Evolutionary conservation across 2,113 vertebrate species (phyloP).

Genomic region (Ifrita kowaldi): DNA sequence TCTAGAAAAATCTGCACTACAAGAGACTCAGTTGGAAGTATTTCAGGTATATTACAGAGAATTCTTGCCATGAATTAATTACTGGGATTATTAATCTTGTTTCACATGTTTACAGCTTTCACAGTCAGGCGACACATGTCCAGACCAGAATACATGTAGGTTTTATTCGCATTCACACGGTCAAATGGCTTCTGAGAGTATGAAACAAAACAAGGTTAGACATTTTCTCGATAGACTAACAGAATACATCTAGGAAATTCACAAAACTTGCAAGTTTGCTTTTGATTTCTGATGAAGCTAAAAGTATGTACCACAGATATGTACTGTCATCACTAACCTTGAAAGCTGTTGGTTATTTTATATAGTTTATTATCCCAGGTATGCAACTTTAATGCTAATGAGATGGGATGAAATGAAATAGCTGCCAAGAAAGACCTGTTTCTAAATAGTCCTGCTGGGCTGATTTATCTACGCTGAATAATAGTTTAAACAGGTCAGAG

Average conservation of each 20-base stretch:
- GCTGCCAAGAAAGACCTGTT: neutral
- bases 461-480: neutral
- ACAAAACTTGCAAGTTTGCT: neutral
- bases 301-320: neutral
- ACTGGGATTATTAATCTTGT: neutral
- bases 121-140: rapidly evolving
- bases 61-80: neutral
- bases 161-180: neutral
- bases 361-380: neutral
- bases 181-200: neutral
- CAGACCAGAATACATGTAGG: neutral
- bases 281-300: neutral
- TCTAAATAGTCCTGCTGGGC: neutral
- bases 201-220: neutral
- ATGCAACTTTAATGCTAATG: neutral
- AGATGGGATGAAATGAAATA: neutral
- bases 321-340: neutral
- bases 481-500: neutral
- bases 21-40: neutral
- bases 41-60: neutral
- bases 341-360: neutral
- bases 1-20: neutral
- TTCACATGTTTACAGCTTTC: neutral
- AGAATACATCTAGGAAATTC: neutral
- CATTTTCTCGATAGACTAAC: neutral